Evolutionary conservation across 2,797 vertebrate species (phyloP), one percentile per base, ranked within the genome.

Genomic region (Pseudocheirus occidentalis): DNA sequence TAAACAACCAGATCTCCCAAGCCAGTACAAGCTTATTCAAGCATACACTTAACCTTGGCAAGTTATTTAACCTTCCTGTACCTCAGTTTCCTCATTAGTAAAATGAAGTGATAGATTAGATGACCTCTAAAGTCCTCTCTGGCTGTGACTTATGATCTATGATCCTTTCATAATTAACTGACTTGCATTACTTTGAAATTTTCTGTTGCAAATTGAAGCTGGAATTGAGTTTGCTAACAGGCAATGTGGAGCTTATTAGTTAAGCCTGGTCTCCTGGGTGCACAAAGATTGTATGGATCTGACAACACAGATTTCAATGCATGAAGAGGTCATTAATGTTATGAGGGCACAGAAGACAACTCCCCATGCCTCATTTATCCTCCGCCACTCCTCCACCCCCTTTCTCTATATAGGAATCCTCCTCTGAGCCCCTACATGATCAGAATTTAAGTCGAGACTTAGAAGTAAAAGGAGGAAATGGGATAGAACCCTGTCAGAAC

Each of bases 171-270:
- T 50, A 50, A 87, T 46, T 87, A 87, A 46, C 40, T 27, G 73
- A 50, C 73, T 87, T 87, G 40, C 73, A 87, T 87, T 87, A 50
- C 73, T 46, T 87, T 87, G 66, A 87, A 87, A 87, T 87, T 50
- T 87, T 46, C 40, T 87, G 73, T 50, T 87, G 73, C 73, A 87
- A 87, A 87, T 87, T 50, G 21, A 87, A 87, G 73, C 73, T 87
- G 73, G 21, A 87, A 87, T 87, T 87, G 73, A 87, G 73, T 87
- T 87, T 87, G 40, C 73, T 50, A 87, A 87, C 40, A 11, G 40
- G 73, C 73, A 87, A 87, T 87, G 40, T 87, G 9, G 73, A 87
- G 73, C 73, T 87, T 87, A 87, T 87, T 87, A 87, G 73, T 87
- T 46, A 87, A 40, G 40, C 73, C 73, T 27, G 40, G 73, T 87